These are phyloP conservation scores for Meteorus cinctellus DNA, from an alignment of 2,888 invertebrate genomes.

Conservation along the genomic window DNA sequence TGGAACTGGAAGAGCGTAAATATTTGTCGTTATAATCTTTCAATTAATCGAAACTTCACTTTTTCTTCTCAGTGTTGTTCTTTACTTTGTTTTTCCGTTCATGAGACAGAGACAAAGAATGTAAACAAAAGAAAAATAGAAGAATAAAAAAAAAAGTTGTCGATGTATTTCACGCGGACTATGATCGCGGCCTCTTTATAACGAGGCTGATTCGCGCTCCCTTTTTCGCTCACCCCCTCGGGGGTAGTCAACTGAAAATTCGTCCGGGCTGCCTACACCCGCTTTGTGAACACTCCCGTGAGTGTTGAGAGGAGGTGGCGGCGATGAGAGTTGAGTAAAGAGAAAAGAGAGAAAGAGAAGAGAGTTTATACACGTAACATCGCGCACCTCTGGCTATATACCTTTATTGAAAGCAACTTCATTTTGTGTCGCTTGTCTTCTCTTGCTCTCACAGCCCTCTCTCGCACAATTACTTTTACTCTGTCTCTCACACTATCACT, in stretches of 20 bases:
- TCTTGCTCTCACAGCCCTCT: slow-evolving; percentile 16
- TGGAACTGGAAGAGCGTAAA: too few species aligned
- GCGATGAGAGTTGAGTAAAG: background rate
- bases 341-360: slow-evolving; percentile 14
- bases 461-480: background rate
- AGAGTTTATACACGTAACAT: slow-evolving; percentile 10
- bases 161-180: slow-evolving; percentile 33
- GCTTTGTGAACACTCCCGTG: slow-evolving; percentile 36
- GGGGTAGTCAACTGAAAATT: slow-evolving; percentile 38
- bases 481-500: background rate
- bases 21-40: too few species aligned
- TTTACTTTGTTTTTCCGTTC: background rate
- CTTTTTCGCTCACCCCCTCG: slow-evolving; percentile 36
- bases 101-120: slow-evolving; percentile 15
- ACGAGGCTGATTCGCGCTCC: slow-evolving; percentile 15
- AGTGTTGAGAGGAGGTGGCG: slow-evolving; percentile 10
- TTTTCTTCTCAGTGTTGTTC: background rate
- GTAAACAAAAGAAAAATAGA: slow-evolving; percentile 13
- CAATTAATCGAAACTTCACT: too few species aligned
- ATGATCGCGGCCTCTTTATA: slow-evolving; percentile 36
- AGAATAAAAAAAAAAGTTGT: slow-evolving; percentile 30
- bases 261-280: slow-evolving; percentile 36
- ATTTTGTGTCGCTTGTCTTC: slow-evolving; percentile 39
- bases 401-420: slow-evolving; percentile 43
- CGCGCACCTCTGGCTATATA: slow-evolving; percentile 12